A percentile compares a stretch with the other conserved stretches of the same genome.
phyloP scores from a whole-genome alignment of 2,797 vertebrate species.

The Knipowitschia caucasica region DNA sequence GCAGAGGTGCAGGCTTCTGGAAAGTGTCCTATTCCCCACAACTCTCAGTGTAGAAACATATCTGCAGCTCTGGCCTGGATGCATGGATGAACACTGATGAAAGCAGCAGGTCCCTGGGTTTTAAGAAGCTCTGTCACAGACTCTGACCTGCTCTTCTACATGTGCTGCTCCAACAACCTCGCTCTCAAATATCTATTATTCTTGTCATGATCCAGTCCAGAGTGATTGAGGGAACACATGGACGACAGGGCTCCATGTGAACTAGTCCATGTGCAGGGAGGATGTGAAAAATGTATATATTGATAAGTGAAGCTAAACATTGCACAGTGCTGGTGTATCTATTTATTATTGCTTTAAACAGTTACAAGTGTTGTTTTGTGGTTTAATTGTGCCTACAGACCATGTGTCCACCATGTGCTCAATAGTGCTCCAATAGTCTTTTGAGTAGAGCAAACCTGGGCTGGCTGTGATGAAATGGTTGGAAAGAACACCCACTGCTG shows the following conservation, averaged over 20 bases:
- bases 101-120: slow-evolving; percentile 44
- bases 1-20: slow-evolving; percentile 36
- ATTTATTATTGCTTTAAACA: too few species aligned
- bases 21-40: slow-evolving; percentile 63
- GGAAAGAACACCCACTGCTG: slow-evolving; percentile 4
- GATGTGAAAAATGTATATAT: too few species aligned
- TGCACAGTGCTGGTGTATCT: too few species aligned
- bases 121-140: slow-evolving; percentile 41
- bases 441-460: neutral
- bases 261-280: too few species aligned
- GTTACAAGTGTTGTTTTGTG: too few species aligned
- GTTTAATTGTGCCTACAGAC: neutral
- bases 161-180: slow-evolving; percentile 62
- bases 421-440: neutral
- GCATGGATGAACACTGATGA: slow-evolving; percentile 68
- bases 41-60: slow-evolving; percentile 40
- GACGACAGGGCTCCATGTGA: too few species aligned
- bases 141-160: slow-evolving; percentile 71
- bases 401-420: neutral
- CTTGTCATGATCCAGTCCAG: slow-evolving; percentile 45
- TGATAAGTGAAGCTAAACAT: too few species aligned
- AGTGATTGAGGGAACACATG: slow-evolving; percentile 17
- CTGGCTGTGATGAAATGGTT: slow-evolving; percentile 1
- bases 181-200: slow-evolving; percentile 65
- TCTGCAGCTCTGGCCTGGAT: slow-evolving; percentile 33